Evolutionary conservation across 2,797 vertebrate genomes (phyloP), one percentile per base, ranked within the genome.

Genomic region (Tapera naevia): DNA sequence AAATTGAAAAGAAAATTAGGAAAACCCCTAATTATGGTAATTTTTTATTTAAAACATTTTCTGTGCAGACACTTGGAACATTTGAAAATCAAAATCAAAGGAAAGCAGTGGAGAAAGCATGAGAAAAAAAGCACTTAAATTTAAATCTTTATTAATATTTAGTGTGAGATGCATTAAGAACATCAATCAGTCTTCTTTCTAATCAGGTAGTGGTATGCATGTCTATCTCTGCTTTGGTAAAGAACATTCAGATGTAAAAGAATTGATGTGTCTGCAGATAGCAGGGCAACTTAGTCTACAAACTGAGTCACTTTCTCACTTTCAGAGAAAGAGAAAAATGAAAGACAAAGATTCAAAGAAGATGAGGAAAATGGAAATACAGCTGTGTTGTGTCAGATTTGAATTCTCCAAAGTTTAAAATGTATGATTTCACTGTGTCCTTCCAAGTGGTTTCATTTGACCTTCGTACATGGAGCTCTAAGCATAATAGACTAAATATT

Each of bases 401-500:
- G 62, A 81, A 51, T 72, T 93, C 35, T 83, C 30, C 45, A 39
- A 78, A 94, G 50, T 92, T 96, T 89, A 71, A 89, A 92, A 66
- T 80, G 37, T 50, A 30, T 78, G 27, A 90, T 93, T 85, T 90
- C 13, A 78, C 24, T 91, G 66, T 89, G 54, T 82, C 62, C 73
- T 95, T 91, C 80, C 53, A 70, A 81, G 83, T 67, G 21, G 37
- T 91, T 97, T 94, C 46, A 46, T 61, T 89, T 96, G 79, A 87
- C 70, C 76, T 94, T 96, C 2, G 0, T 46, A 32, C n/a, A 25
- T 80, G 28, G 57, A 62, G 53, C 41, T 22, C 67, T 62, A 69
- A 82, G 95, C 95, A 94, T 94, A 97, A 96, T 95, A 97, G 97
- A 96, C 96, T 97, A 97, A 97, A 66, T 97, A 95, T 80, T 97